Evolutionary conservation across 2,797 vertebrate species (phyloP).

Genomic region (Cossypha heuglini): DNA sequence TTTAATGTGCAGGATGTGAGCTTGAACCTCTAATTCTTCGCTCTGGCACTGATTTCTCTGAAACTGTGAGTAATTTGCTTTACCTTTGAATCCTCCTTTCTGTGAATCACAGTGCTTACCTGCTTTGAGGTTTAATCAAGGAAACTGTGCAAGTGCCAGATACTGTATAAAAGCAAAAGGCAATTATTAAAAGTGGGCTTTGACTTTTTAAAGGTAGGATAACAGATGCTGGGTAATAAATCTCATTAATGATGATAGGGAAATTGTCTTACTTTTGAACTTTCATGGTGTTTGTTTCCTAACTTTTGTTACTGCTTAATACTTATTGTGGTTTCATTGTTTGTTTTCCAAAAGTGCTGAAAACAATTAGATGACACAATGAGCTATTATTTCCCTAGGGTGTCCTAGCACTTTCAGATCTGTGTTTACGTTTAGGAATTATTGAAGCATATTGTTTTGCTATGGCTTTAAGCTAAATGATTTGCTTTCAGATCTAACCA

Average conservation of each 20-base stretch:
- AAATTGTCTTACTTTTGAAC: slow-evolving; percentile 45
- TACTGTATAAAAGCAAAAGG: slow-evolving; percentile 30
- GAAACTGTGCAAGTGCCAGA: slow-evolving; percentile 11
- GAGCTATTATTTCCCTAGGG: not conserved
- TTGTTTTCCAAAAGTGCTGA: not conserved
- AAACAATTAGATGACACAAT: slow-evolving; percentile 30
- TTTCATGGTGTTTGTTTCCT: not conserved
- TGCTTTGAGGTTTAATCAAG: slow-evolving; percentile 61
- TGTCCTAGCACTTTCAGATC: not conserved
- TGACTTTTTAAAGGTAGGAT: slow-evolving; percentile 49
- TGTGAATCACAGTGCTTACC: slow-evolving; percentile 39
- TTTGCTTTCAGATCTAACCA: not conserved
- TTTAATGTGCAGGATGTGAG: not conserved
- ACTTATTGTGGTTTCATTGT: not conserved
- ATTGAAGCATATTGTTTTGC: slow-evolving; percentile 7
- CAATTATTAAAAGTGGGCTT: slow-evolving; percentile 58
- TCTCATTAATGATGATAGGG: not conserved
- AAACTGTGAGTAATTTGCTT: not conserved
- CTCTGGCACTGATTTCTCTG: not conserved
- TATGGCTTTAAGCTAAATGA: not conserved
- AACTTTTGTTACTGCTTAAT: slow-evolving; percentile 8
- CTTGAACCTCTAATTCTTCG: not conserved
- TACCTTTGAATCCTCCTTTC: slow-evolving; percentile 9
- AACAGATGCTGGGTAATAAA: slow-evolving; percentile 48
- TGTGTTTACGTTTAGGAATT: slow-evolving; percentile 1